Percentiles rank a stretch among this genome's conserved stretches.
Evolutionary conservation across 2,113 vertebrate genomes (phyloP).

Genomic region (Python bivittatus): DNA sequence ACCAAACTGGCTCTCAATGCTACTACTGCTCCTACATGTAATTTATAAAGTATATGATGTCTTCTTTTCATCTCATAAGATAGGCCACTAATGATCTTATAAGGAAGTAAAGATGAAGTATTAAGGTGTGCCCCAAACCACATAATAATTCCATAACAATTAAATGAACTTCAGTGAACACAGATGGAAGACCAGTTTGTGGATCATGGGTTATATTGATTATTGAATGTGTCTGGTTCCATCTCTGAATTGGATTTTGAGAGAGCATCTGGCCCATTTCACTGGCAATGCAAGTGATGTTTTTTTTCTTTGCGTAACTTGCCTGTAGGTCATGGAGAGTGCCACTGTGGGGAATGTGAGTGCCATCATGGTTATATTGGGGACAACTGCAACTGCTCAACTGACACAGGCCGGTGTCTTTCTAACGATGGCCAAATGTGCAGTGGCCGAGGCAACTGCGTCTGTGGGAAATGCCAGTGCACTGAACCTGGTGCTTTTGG

Average conservation of each 20-base stretch:
- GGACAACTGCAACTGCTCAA: slow-evolving; percentile 97
- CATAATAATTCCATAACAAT: not conserved
- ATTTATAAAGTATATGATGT: not conserved
- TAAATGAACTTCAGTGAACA: not conserved
- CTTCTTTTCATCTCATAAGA: not conserved
- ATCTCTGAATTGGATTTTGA: not conserved
- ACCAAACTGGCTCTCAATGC: not conserved
- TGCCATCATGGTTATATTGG: slow-evolving; percentile 89
- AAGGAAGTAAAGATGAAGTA: not conserved
- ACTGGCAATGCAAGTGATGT: not conserved
- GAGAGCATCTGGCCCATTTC: not conserved
- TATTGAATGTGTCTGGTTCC: not conserved
- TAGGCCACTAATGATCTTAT: not conserved
- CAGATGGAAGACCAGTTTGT: not conserved
- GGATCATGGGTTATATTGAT: not conserved
- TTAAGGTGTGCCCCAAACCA: not conserved
- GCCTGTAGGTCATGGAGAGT: slow-evolving; percentile 88
- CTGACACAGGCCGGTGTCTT: slow-evolving; percentile 78
- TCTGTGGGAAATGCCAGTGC: slow-evolving; percentile 90
- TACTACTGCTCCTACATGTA: not conserved
- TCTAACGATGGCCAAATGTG: slow-evolving; percentile 88
- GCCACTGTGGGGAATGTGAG: slow-evolving; percentile 95
- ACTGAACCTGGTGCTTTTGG: slow-evolving; percentile 91
- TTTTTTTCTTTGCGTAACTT: slow-evolving; percentile 2
- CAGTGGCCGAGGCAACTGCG: slow-evolving; percentile 85